Evolutionary conservation across 2,113 vertebrate genomes (phyloP).

Genomic region (Notechis scutatus): DNA sequence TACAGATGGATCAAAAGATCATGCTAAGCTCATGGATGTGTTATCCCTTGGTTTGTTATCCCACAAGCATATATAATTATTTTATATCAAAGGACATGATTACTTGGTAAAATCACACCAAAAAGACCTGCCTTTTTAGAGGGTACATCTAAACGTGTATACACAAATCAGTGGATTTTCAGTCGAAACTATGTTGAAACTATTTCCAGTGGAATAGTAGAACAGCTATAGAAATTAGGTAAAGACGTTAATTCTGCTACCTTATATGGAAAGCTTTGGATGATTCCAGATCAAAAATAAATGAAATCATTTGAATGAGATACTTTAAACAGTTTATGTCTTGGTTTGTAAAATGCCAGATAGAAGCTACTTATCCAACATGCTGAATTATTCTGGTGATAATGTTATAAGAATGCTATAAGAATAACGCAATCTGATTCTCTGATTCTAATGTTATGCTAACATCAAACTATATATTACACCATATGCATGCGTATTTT

Average conservation of each 20-base stretch:
- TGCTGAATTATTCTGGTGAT: neutral
- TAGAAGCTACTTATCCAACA: neutral
- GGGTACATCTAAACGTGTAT: neutral
- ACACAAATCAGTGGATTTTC: neutral
- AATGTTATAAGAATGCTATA: neutral
- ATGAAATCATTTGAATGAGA: neutral
- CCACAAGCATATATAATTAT: too few species aligned
- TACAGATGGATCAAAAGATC: neutral
- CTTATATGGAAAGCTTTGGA: neutral
- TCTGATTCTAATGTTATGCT: neutral
- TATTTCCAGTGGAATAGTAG: neutral
- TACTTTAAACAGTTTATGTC: neutral
- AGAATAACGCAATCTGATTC: neutral
- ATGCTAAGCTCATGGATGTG: neutral
- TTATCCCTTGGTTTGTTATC: neutral
- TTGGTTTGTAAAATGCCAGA: neutral
- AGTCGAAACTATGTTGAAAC: neutral
- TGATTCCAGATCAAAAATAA: neutral
- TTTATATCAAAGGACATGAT: neutral
- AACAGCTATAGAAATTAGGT: neutral
- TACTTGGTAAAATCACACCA: neutral
- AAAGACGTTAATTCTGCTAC: neutral
- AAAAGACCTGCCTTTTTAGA: neutral
- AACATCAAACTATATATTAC: neutral
- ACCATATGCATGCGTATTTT: neutral